A percentile compares a stretch with the other conserved stretches of the same genome.
Conservation (phyloP, 2,888 invertebrate genomes). For the Ischnus inquisitorius region DNA sequence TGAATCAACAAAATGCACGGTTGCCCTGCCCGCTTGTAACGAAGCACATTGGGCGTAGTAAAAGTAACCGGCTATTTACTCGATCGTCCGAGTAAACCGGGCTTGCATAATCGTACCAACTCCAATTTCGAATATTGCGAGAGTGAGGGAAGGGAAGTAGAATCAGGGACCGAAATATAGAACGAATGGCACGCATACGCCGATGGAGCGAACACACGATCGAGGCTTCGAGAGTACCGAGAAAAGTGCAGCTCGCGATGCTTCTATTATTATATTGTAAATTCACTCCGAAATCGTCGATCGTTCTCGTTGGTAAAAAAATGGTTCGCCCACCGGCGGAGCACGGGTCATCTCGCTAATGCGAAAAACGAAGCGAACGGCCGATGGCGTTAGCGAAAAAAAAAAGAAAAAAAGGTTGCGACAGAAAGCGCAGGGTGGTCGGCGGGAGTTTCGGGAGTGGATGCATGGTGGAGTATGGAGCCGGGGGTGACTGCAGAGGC, state of each 20-base stretch:
- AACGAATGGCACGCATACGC: constrained; percentile 1
- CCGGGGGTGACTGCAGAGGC: constrained; percentile 57
- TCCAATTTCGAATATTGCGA: constrained; percentile 51
- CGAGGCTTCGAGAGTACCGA: constrained; percentile 13
- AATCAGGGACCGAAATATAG: not conserved
- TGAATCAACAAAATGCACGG: constrained; percentile 13
- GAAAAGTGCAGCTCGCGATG: constrained; percentile 40
- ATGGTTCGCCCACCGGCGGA: constrained; percentile 56
- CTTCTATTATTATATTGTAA: constrained; percentile 62
- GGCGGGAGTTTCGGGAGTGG: constrained; percentile 20
- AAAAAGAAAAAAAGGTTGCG: constrained; percentile 66
- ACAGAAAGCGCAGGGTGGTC: constrained; percentile 43
- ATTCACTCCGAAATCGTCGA: constrained; percentile 62
- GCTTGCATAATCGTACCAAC: constrained; percentile 61
- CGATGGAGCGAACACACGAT: constrained; percentile 14
- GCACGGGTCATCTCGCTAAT: constrained; percentile 78
- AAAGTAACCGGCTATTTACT: constrained; percentile 66
- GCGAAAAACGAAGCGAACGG: constrained; percentile 77
- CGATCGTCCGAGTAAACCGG: constrained; percentile 64
- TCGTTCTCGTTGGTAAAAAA: constrained; percentile 67
- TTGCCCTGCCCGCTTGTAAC: constrained; percentile 25
- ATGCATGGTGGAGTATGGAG: constrained; percentile 44
- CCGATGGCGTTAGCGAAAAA: constrained; percentile 81
- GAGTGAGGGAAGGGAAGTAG: constrained; percentile 45
- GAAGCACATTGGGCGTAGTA: constrained; percentile 44